Conservation (phyloP, 2,113 vertebrate genomes). For the Motacilla tschutschensis region DNA sequence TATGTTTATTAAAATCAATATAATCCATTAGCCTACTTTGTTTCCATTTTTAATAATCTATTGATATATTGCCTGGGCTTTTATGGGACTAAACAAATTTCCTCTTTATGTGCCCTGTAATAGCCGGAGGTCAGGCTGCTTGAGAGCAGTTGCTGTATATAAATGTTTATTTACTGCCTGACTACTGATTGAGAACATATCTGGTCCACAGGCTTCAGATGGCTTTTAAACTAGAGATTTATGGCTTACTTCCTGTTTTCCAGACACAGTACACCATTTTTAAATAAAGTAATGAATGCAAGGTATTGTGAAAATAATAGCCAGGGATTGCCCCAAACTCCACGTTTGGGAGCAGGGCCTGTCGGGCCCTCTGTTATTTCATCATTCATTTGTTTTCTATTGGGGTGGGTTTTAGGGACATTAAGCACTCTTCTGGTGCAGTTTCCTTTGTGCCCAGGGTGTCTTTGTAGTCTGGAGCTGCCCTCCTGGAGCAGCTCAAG, state of each 20-base stretch:
- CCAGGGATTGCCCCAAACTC: slow-evolving; percentile 28
- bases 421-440: background rate
- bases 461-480: background rate
- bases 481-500: background rate
- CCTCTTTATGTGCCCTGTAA: slow-evolving; percentile 76
- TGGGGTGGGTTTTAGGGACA: background rate
- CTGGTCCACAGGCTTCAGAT: slow-evolving; percentile 77
- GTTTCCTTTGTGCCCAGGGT: background rate
- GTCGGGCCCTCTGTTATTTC: background rate
- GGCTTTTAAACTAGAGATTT: slow-evolving; percentile 79
- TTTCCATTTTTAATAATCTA: slow-evolving; percentile 81
- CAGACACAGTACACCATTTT: slow-evolving; percentile 69
- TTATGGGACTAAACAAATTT: slow-evolving; percentile 85
- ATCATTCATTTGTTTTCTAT: background rate
- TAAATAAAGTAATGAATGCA: slow-evolving; percentile 72
- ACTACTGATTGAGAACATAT: slow-evolving; percentile 83
- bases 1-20: slow-evolving; percentile 85
- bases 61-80: slow-evolving; percentile 82
- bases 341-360: background rate
- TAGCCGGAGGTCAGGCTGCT: slow-evolving; percentile 74
- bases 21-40: slow-evolving; percentile 76
- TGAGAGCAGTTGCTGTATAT: slow-evolving; percentile 73
- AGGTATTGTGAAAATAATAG: slow-evolving; percentile 66
- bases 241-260: slow-evolving; percentile 79
- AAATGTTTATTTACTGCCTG: slow-evolving; percentile 85